These are phyloP conservation scores for Ageneiosus marmoratus DNA, from an alignment of 2,113 vertebrate species.

Conservation along the genomic window DNA sequence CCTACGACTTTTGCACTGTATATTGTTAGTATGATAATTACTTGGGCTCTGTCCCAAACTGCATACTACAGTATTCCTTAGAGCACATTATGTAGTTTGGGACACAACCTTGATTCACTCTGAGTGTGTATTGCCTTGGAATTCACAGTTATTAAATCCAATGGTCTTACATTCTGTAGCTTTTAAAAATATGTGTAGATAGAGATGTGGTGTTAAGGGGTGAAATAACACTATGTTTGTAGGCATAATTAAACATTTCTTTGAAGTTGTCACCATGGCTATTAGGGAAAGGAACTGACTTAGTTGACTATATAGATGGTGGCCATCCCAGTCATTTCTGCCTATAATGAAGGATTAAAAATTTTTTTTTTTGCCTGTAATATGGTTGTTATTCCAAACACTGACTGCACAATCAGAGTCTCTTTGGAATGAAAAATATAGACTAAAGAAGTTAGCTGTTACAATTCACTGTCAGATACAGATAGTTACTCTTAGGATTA, in stretches of 20 bases:
- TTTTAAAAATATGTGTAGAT: not conserved
- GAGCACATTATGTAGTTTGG: not conserved
- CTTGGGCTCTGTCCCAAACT: not conserved
- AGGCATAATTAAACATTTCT: not conserved
- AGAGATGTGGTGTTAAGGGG: not conserved
- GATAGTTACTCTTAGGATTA: not conserved
- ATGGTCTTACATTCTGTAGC: not conserved
- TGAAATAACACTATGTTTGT: not conserved
- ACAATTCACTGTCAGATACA: not conserved
- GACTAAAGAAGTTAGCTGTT: not conserved
- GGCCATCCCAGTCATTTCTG: not conserved
- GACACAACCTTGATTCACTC: not conserved
- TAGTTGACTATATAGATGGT: not conserved
- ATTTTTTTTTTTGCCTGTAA: not conserved
- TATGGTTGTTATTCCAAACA: not conserved
- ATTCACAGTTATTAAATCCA: not conserved
- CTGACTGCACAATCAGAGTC: not conserved
- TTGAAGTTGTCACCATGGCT: not conserved
- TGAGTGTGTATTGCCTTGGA: not conserved
- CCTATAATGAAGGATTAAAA: not conserved
- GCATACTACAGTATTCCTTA: not conserved
- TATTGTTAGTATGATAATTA: not conserved
- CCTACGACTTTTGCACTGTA: not conserved
- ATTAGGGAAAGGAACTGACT: not conserved
- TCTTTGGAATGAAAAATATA: not conserved